Evolutionary conservation across 2,113 vertebrate species (phyloP).

Genomic region (Zapornia atra): DNA sequence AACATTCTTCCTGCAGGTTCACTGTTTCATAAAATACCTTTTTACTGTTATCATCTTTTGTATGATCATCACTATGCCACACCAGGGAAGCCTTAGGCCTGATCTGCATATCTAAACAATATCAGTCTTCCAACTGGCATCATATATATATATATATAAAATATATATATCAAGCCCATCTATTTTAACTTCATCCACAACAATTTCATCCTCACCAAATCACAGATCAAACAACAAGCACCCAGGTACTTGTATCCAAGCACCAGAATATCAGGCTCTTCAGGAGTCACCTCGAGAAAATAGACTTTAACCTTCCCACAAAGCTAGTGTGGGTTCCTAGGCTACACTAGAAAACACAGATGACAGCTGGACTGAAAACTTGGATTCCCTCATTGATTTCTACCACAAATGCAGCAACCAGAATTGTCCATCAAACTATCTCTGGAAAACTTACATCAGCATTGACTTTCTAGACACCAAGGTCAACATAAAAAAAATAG

Average conservation of each 20-base stretch:
- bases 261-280: background rate
- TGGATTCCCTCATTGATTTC: conserved; percentile 6
- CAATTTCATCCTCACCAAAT: background rate
- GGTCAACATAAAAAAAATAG: conserved; percentile 66
- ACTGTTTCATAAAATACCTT: background rate
- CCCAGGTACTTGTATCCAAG: background rate
- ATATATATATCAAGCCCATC: background rate
- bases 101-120: background rate
- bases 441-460: conserved; percentile 67
- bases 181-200: background rate
- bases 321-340: background rate
- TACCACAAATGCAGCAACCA: conserved; percentile 3
- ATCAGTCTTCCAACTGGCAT: background rate
- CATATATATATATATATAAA: background rate
- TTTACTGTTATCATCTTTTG: background rate
- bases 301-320: background rate
- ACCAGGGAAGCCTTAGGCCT: background rate
- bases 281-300: background rate
- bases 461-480: conserved; percentile 56
- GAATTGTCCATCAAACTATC: conserved; percentile 15
- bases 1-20: background rate
- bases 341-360: background rate
- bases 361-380: background rate
- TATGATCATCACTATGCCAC: background rate
- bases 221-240: background rate